A percentile compares a stretch with the other conserved stretches of the same genome.
These are phyloP conservation scores for Acleris emargana DNA, from an alignment of 2,888 invertebrate genomes.

Conservation along the genomic window DNA sequence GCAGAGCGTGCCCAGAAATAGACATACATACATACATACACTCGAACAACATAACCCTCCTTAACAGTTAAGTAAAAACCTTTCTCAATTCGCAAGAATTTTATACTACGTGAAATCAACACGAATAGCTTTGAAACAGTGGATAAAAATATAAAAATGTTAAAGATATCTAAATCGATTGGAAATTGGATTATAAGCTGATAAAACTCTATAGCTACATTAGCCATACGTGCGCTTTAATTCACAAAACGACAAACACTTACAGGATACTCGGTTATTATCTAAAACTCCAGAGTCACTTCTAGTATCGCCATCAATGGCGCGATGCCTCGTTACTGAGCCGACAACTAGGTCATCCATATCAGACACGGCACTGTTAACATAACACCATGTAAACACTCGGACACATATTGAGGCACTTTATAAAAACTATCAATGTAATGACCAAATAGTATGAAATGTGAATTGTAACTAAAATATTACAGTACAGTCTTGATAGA, in stretches of 20 bases:
- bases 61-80: slow-evolving; percentile 28
- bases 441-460: slow-evolving; percentile 59
- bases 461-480: slow-evolving; percentile 75
- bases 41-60: too few species aligned
- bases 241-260: slow-evolving; percentile 50
- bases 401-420: slow-evolving; percentile 45
- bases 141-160: slow-evolving; percentile 10
- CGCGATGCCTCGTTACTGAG: slow-evolving; percentile 60
- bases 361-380: slow-evolving; percentile 41
- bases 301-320: slow-evolving; percentile 73
- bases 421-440: slow-evolving; percentile 46
- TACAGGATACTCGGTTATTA: slow-evolving; percentile 55
- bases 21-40: too few species aligned
- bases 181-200: slow-evolving; percentile 26
- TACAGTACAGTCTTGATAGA: slow-evolving; percentile 60
- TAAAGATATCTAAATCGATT: slow-evolving; percentile 19
- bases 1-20: too few species aligned
- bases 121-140: slow-evolving; percentile 3
- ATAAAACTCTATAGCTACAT: slow-evolving; percentile 32
- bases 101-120: slow-evolving; percentile 19
- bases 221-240: slow-evolving; percentile 28
- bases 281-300: slow-evolving; percentile 72
- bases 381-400: slow-evolving; percentile 46
- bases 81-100: slow-evolving; percentile 26
- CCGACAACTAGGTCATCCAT: slow-evolving; percentile 65